phyloP scores from a whole-genome alignment of 2,797 vertebrate genomes.

The Anableps anableps region DNA sequence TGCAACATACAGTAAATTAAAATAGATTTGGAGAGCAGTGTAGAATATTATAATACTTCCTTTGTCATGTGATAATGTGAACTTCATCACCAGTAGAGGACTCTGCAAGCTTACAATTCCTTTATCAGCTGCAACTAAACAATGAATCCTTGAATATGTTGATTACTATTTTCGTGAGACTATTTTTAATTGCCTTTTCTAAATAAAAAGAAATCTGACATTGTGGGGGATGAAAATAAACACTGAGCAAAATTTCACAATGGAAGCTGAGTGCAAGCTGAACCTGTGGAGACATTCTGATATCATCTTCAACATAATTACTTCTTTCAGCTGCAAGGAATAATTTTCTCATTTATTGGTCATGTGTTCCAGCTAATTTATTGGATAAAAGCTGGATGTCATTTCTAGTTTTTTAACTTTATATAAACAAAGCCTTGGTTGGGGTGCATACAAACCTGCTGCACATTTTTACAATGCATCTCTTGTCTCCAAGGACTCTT shows the following conservation, averaged over 20 bases:
- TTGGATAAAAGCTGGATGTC: background rate
- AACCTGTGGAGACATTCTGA: conserved; percentile 6
- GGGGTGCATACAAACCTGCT: conserved; percentile 1
- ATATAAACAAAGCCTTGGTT: conserved; percentile 15
- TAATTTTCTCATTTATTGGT: background rate
- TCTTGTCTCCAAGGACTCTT: conserved; percentile 28
- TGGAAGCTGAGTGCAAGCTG: background rate
- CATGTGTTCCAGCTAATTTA: background rate
- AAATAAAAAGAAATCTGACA: conserved; percentile 20
- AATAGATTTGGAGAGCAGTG: background rate
- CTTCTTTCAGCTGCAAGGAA: conserved; percentile 11
- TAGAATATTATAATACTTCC: background rate
- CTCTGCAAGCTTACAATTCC: conserved; percentile 50
- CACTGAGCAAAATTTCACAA: background rate
- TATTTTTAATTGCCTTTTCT: background rate
- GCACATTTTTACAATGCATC: conserved; percentile 23
- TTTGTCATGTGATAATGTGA: conserved; percentile 5
- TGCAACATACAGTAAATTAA: background rate
- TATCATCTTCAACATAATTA: conserved; percentile 19
- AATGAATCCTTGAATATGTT: background rate
- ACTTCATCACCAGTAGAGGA: conserved; percentile 67
- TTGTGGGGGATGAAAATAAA: conserved; percentile 3
- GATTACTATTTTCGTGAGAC: background rate
- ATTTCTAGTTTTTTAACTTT: background rate
- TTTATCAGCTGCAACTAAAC: background rate